Conservation (phyloP, 1,140 invertebrate species). For the Leptinotarsa lineolata region DNA sequence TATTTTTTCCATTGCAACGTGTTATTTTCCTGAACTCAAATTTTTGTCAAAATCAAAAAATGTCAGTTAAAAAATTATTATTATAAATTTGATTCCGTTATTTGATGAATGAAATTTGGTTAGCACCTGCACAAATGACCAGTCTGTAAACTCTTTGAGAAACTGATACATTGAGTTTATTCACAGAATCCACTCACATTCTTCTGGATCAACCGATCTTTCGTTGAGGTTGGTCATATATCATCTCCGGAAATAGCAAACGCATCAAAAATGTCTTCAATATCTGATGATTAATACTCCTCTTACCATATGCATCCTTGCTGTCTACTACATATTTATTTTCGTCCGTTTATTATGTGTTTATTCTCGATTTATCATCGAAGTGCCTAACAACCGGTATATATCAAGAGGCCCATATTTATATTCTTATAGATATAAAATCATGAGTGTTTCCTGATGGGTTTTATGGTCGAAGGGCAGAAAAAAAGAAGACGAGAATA, state of each 20-base stretch:
- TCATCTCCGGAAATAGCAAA: slow-evolving; percentile 1
- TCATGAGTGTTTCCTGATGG: neutral
- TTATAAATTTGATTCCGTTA: too few relatives aligned
- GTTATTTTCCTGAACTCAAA: too few relatives aligned
- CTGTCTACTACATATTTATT: slow-evolving; percentile 12
- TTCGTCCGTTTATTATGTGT: slow-evolving; percentile 22
- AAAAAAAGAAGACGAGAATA: neutral
- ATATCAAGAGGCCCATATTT: slow-evolving; percentile 19
- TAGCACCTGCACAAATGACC: too few relatives aligned
- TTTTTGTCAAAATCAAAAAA: too few relatives aligned
- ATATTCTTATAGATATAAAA: slow-evolving; percentile 15
- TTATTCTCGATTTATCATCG: slow-evolving; percentile 22
- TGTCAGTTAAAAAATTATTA: too few relatives aligned
- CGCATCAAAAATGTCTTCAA: neutral
- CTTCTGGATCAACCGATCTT: neutral
- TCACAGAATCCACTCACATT: too few relatives aligned
- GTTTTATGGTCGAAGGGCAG: neutral
- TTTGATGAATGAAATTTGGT: too few relatives aligned
- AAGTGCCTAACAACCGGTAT: slow-evolving; percentile 4
- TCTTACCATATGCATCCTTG: neutral
- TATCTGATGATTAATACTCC: neutral
- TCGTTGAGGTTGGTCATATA: slow-evolving; percentile 3
- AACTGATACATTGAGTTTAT: too few relatives aligned
- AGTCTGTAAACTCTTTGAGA: too few relatives aligned
- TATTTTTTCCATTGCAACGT: too few relatives aligned